phyloP scores from a whole-genome alignment of 2,888 invertebrate species.

The Athalia cordata region DNA sequence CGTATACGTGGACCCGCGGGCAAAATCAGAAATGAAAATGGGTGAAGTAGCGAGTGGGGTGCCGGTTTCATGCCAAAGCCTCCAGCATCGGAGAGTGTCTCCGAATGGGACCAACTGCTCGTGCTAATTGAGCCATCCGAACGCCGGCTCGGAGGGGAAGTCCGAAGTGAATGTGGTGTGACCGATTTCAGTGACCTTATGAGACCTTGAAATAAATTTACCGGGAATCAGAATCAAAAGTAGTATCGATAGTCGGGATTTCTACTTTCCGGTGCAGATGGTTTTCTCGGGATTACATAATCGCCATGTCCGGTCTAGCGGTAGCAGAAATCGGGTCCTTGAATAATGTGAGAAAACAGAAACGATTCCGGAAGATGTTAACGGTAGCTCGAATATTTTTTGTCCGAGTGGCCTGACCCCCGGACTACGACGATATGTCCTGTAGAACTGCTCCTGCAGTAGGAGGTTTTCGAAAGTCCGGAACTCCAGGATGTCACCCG shows the following conservation, averaged over 20 bases:
- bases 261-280: too few relatives aligned
- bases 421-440: constrained; percentile 1
- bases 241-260: too few relatives aligned
- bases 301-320: too few relatives aligned
- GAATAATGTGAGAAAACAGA: constrained; percentile 35
- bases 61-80: neutral
- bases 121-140: constrained; percentile 41
- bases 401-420: constrained; percentile 3
- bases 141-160: constrained; percentile 8
- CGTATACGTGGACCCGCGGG: constrained; percentile 47
- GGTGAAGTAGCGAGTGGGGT: constrained; percentile 44
- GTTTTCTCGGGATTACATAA: neutral
- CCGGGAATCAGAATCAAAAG: too few relatives aligned
- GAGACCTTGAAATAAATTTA: too few relatives aligned
- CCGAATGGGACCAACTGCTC: constrained; percentile 39
- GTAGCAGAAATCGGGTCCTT: constrained; percentile 5
- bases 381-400: constrained; percentile 6
- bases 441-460: neutral
- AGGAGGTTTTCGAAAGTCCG: constrained; percentile 17
- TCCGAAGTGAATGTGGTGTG: neutral
- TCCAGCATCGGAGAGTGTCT: constrained; percentile 11
- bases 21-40: constrained; percentile 44
- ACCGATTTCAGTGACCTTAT: neutral
- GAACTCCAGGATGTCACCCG: constrained; percentile 21
- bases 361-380: constrained; percentile 25